Evolutionary conservation across 2,797 vertebrate species (phyloP).

Genomic region (Neosilurus hyrtlii): DNA sequence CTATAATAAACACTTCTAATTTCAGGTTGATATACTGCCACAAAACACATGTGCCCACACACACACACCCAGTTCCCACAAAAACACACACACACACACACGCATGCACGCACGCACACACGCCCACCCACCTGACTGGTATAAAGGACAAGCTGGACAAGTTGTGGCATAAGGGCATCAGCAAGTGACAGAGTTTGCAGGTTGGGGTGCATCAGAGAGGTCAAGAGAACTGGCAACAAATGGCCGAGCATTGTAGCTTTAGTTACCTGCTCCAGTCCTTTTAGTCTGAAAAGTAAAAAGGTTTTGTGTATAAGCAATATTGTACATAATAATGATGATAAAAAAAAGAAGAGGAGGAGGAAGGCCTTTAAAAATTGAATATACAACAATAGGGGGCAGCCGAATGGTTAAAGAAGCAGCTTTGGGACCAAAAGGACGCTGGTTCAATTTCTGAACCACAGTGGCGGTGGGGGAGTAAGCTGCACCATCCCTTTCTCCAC

Average conservation of each 20-base stretch:
- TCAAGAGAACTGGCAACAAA: slow-evolving; percentile 91
- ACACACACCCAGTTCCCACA: no score
- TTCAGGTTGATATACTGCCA: background rate
- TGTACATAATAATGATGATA: background rate
- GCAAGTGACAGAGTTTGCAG: slow-evolving; percentile 92
- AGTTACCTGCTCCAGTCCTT: slow-evolving; percentile 95
- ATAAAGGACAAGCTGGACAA: slow-evolving; percentile 96
- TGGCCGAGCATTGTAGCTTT: slow-evolving; percentile 98
- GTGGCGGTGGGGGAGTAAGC: no score
- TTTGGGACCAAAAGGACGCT: no score
- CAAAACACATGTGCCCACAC: background rate
- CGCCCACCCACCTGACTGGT: slow-evolving; percentile 86
- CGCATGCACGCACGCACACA: background rate
- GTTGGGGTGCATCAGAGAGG: slow-evolving; percentile 97
- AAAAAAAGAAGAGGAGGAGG: no score
- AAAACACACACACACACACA: background rate
- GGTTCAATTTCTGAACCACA: no score
- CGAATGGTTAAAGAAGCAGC: no score
- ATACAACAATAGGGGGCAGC: no score
- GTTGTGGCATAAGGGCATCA: slow-evolving; percentile 95
- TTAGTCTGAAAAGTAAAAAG: slow-evolving; percentile 74
- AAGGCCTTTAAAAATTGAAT: no score
- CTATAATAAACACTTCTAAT: background rate
- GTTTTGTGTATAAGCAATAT: background rate
- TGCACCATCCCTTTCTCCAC: no score